Evolutionary conservation across 2,797 vertebrate species (phyloP).

Genomic region (Tokudaia tokunoshimensis): DNA sequence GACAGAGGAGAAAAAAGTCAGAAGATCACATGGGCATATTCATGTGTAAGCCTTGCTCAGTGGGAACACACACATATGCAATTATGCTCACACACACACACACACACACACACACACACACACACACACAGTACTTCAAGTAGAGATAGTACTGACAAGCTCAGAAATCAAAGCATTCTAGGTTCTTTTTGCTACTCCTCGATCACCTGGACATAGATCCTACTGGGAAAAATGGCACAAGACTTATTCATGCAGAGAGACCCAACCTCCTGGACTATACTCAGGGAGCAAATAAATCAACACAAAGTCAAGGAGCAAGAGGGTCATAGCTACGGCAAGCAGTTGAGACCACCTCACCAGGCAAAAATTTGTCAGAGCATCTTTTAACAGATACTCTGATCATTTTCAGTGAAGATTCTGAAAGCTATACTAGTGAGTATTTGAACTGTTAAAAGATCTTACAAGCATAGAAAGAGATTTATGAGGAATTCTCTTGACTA

Average conservation of each 20-base stretch:
- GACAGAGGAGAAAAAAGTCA: background rate
- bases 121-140: background rate
- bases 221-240: background rate
- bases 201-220: background rate
- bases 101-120: background rate
- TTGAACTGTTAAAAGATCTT: background rate
- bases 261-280: rapidly evolving
- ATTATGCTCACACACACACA: background rate
- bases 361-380: background rate
- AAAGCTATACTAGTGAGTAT: background rate
- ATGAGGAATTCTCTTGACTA: background rate
- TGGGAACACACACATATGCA: background rate
- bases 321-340: no score
- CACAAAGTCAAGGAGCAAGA: background rate
- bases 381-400: background rate
- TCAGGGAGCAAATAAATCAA: background rate
- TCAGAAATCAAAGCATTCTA: background rate
- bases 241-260: background rate
- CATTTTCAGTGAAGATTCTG: background rate
- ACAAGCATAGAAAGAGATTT: background rate
- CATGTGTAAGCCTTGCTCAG: background rate
- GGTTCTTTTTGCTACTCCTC: background rate
- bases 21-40: background rate
- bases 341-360: background rate
- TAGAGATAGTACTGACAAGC: background rate